Conservation (phyloP, 2,797 vertebrate species). For the Hipposideros larvatus region DNA sequence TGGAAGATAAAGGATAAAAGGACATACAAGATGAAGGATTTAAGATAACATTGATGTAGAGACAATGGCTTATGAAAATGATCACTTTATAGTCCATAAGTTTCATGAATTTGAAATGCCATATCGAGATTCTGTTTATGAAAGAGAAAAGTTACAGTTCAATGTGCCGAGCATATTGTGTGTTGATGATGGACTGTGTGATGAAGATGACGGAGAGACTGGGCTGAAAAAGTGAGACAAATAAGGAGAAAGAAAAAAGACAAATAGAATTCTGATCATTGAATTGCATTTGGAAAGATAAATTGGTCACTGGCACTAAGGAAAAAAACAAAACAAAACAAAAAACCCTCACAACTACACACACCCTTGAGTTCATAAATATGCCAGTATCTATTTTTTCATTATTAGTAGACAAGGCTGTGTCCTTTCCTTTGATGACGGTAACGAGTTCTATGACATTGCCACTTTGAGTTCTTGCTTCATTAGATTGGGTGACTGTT, state of each 20-base stretch:
- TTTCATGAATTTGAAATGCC: conserved; percentile 30
- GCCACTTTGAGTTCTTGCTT: conserved; percentile 95
- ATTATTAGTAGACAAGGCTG: conserved; percentile 87
- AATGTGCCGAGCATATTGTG: background rate
- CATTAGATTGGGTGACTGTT: conserved; percentile 98
- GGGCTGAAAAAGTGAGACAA: background rate
- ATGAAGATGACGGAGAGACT: background rate
- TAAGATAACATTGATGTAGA: conserved; percentile 56
- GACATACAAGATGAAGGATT: conserved; percentile 52
- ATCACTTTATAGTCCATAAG: conserved; percentile 55
- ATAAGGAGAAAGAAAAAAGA: background rate
- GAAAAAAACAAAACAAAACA: background rate
- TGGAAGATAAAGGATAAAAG: conserved; percentile 65
- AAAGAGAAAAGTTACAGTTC: background rate
- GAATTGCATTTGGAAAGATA: conserved; percentile 79
- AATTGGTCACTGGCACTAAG: conserved; percentile 70
- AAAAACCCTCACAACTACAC: background rate
- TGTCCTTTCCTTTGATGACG: conserved; percentile 90
- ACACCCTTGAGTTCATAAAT: conserved; percentile 80
- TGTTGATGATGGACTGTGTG: background rate
- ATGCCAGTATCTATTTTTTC: conserved; percentile 78
- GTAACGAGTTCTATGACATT: conserved; percentile 91
- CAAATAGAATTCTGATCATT: conserved; percentile 47
- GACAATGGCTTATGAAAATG: conserved; percentile 52
- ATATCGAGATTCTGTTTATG: background rate